A percentile compares a stretch with the other conserved stretches of the same genome.
These are phyloP conservation scores for Varecia variegata DNA, from an alignment of 2,797 vertebrate genomes.

Conservation along the genomic window DNA sequence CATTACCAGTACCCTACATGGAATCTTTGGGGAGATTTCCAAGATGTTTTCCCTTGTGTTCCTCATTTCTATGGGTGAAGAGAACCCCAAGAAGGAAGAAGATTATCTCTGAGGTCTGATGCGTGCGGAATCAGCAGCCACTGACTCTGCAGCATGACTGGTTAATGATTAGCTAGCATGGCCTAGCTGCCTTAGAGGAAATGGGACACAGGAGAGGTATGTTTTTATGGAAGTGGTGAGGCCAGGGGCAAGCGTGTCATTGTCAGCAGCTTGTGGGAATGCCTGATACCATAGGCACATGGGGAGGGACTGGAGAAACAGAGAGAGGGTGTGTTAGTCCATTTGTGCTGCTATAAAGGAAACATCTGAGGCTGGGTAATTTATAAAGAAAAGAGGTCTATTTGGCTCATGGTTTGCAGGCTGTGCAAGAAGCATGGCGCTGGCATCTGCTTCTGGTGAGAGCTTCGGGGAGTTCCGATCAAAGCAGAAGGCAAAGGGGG, in stretches of 20 bases:
- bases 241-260: neutral
- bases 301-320: neutral
- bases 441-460: neutral
- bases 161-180: slow-evolving; percentile 12
- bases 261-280: neutral
- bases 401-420: neutral
- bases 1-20: neutral
- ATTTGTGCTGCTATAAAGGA: neutral
- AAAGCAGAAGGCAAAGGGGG: neutral
- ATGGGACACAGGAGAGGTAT: neutral
- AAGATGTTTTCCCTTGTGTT: neutral
- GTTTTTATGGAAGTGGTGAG: neutral
- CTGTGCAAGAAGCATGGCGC: neutral
- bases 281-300: neutral
- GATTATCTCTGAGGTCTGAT: neutral
- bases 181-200: neutral
- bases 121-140: neutral
- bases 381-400: neutral
- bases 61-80: neutral
- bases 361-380: neutral
- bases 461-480: neutral
- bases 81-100: neutral
- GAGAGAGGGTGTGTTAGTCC: neutral
- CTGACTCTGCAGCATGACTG: neutral
- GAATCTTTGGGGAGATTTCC: neutral